Percentiles rank a stretch among this genome's conserved stretches.
Evolutionary conservation across 92 coral and sea anemone genomes (phyloP).

Genomic region (Ricordea florida): DNA sequence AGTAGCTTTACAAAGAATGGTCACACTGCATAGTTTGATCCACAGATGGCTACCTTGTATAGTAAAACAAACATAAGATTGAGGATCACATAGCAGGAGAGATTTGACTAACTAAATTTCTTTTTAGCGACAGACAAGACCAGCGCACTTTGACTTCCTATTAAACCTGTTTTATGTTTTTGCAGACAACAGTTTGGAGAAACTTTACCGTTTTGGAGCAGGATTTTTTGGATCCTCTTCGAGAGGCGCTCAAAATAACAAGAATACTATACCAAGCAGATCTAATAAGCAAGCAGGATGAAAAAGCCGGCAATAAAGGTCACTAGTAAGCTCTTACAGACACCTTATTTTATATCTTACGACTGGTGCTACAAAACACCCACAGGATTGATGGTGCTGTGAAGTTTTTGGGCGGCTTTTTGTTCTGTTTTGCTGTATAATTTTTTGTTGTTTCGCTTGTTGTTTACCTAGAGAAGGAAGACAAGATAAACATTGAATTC

Average conservation of each 20-base stretch:
- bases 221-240: slow-evolving; percentile 65
- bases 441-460: no score
- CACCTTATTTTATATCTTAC: no score
- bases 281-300: slow-evolving; percentile 43
- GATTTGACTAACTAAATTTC: no score
- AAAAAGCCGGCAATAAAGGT: slow-evolving; percentile 27
- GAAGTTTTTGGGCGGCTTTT: neutral
- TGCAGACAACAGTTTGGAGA: slow-evolving; percentile 73
- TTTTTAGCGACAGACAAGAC: no score
- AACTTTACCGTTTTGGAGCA: slow-evolving; percentile 57
- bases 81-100: no score
- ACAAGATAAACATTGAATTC: slow-evolving; percentile 26
- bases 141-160: no score
- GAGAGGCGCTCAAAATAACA: slow-evolving; percentile 58
- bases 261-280: slow-evolving; percentile 66
- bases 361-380: neutral
- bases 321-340: no score
- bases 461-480: slow-evolving; percentile 1
- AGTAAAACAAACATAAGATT: no score
- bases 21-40: no score
- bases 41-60: no score
- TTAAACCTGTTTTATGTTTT: neutral
- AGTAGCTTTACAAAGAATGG: no score
- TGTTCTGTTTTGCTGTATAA: neutral
- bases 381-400: neutral